Base-by-base conservation (phyloP, 2,113 vertebrate species). In the Athene noctua region DNA sequence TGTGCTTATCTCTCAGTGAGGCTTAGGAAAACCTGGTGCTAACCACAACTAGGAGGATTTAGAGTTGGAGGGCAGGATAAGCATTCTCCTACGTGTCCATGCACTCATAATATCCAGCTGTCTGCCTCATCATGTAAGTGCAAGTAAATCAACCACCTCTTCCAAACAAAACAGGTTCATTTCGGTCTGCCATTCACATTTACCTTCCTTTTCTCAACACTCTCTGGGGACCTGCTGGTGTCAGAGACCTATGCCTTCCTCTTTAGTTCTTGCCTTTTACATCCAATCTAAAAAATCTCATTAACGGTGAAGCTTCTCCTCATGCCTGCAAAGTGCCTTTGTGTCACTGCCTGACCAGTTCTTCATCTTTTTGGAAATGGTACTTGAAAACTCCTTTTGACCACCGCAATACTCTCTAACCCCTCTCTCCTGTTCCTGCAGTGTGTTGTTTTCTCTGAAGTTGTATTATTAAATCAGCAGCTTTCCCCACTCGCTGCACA, bases 1-100 rank as follows among this genome's bases (percentile, higher is more conserved):
- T 25, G 7, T 2, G 7, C n/a, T 40, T 40, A 7, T 63, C 59
- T 36, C 78, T 46, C 4, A 0, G 58, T 0, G 1, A 57, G 26
- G 46, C 27, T 74, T 12, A 58, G 36, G 71, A 26, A 51, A 73
- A 36, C 42, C 49, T 18, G 29, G 36, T 22, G 51, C 77, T 49
- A 16, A 66, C 17, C 52, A 29, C 27, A 46, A 13, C 36, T 11
- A 26, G 51, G 38, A 27, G 38, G 22, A 25, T 27, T 36, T 4
- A 9, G 49, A 49, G 49, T 2, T 3, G 23, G 26, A 51, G 18
- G 0, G 49, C 63, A 82, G 20, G 47, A 32, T 0, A 0, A 52
- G 11, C 1, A 5, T 17, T 30, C 23, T 36, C 27, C 49, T 34
- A 9, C 9, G 1, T 4, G 42, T 23, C 79, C 6, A 0, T 7